Evolutionary conservation across 1,140 invertebrate genomes (phyloP), one percentile per base, ranked within the genome.

Genomic region (Asbolus verrucosus): DNA sequence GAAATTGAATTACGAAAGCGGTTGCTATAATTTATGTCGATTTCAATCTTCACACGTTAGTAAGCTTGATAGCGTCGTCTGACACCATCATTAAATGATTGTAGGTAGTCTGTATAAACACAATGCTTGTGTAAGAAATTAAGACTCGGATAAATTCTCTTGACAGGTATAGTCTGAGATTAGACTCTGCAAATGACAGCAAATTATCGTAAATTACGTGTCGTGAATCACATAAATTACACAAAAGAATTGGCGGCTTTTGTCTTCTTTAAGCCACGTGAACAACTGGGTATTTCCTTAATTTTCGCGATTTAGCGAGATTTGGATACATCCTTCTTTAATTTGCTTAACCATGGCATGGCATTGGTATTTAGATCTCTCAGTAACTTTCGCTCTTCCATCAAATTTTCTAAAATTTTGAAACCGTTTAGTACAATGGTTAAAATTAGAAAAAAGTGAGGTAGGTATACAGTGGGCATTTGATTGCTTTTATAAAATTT

Each of bases 201-300:
- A 19, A 8, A 19, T 19, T 46, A n/a, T 46, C 2, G 39, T 14
- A 2, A 43, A 16, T 43, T 38, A 38, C 3, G 27, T 30, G 27
- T 30, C 4, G 27, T 30, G 4, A 30, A 16, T 21, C 27, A n/a
- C 1, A 59, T 30, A 21, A 41, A 63, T 63, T 62, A 36, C 19
- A 63, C 61, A 63, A 63, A 41, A 41, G 1, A 63, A 63, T 38
- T 62, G 60, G 24, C 11, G 8, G 50, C 14, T 19, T 41, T 59
- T 59, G 50, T 59, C 14, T 30, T 18, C 8, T 39, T 63, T 63
- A 18, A 39, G 36, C 16, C 6, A n/a, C 13, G 30, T 63, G 61
- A 33, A 39, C 61, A 63, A 63, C 18, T 62, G 31, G 61, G 61
- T 38, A 36, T 63, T 63, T 63, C 61, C 61, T 39, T 19, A 54